These are phyloP conservation scores for Epinephelus cyanopodus DNA, from an alignment of 2,113 vertebrate genomes.

Conservation along the genomic window DNA sequence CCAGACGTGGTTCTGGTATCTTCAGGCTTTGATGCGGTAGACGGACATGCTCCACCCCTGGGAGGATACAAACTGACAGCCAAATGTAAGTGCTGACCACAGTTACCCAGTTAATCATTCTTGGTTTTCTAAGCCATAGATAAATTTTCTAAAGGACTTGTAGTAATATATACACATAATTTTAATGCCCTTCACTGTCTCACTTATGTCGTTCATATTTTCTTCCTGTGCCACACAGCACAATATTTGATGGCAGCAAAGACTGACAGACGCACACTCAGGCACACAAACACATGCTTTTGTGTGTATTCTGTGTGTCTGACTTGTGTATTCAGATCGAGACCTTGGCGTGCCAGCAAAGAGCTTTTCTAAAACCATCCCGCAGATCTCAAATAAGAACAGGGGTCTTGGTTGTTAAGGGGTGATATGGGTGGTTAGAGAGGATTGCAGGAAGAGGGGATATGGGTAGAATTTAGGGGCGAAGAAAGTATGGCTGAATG, in stretches of 20 bases:
- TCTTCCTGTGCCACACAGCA: neutral
- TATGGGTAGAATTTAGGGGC: slow-evolving; percentile 27
- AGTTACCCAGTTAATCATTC: slow-evolving; percentile 1
- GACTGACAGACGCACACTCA: neutral
- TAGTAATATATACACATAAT: neutral
- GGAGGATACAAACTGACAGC: slow-evolving; percentile 95
- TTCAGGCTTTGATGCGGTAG: slow-evolving; percentile 94
- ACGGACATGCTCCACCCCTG: slow-evolving; percentile 93
- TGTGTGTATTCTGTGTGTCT: slow-evolving; percentile 16
- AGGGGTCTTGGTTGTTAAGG: slow-evolving; percentile 39
- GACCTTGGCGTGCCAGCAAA: slow-evolving; percentile 57
- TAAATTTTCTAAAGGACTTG: neutral
- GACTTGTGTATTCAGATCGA: slow-evolving; percentile 36
- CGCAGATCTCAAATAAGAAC: slow-evolving; percentile 62
- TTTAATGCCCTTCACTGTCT: neutral
- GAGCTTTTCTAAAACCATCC: slow-evolving; percentile 58
- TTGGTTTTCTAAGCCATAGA: neutral
- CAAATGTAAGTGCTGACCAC: slow-evolving; percentile 89
- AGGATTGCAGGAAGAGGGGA: slow-evolving; percentile 58
- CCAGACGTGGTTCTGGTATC: slow-evolving; percentile 96
- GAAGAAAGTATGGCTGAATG: slow-evolving; percentile 35
- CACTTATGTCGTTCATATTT: neutral
- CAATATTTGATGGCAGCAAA: neutral
- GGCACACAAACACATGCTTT: neutral
- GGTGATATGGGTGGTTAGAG: slow-evolving; percentile 59